phyloP scores from a whole-genome alignment of 2,888 invertebrate species.

The Eupelmus urozonus region DNA sequence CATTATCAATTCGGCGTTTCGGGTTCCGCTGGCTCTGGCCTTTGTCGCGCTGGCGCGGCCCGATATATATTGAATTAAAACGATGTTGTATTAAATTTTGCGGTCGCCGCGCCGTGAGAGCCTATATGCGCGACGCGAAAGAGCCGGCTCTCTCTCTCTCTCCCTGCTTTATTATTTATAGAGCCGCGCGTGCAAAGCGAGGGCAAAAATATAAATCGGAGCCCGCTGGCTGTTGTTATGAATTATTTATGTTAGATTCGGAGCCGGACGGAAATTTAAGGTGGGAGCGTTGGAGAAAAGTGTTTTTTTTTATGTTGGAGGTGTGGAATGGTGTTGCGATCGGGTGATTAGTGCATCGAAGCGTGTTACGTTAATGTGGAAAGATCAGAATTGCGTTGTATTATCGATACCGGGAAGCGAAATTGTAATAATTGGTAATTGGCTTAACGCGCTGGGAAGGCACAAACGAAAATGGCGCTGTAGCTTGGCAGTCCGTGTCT shows the following conservation, averaged over 20 bases:
- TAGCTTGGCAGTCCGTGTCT: too few species aligned
- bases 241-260: constrained; percentile 15
- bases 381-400: too few species aligned
- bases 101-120: constrained; percentile 17
- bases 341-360: too few species aligned
- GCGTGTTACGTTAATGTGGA: too few species aligned
- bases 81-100: constrained; percentile 51
- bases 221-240: not conserved
- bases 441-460: too few species aligned
- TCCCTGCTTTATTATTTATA: constrained; percentile 54
- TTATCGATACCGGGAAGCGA: too few species aligned
- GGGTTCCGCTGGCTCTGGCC: constrained; percentile 17
- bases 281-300: too few species aligned
- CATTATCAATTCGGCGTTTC: constrained; percentile 56
- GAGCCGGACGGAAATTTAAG: not conserved
- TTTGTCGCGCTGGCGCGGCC: constrained; percentile 31
- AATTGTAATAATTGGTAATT: too few species aligned
- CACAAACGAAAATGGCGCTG: too few species aligned
- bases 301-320: too few species aligned
- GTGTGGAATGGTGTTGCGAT: too few species aligned
- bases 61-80: constrained; percentile 50
- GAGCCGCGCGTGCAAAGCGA: constrained; percentile 16
- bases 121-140: too few species aligned
- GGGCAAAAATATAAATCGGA: not conserved
- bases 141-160: not conserved